phyloP scores from a whole-genome alignment of 1,140 invertebrate species.

The Macrostomum lignano region DNA sequence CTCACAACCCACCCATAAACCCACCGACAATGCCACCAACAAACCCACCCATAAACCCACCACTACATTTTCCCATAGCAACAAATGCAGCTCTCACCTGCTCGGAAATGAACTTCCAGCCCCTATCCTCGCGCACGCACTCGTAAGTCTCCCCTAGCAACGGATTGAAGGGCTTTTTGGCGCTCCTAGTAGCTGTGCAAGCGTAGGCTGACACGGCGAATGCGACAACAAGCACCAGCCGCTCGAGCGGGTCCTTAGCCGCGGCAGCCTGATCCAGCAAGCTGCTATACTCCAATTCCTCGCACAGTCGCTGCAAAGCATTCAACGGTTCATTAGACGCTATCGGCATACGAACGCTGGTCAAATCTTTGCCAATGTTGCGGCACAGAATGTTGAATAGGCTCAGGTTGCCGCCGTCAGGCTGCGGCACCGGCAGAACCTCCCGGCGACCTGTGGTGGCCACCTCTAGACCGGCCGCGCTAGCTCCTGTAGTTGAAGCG shows the following conservation, averaged over 20 bases:
- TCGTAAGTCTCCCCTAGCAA: slow-evolving; percentile 29
- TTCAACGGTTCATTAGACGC: slow-evolving; percentile 26
- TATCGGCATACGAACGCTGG: slow-evolving; percentile 26
- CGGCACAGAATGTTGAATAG: slow-evolving; percentile 45
- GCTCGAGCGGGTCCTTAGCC: slow-evolving; percentile 18
- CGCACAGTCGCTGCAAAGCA: slow-evolving; percentile 22
- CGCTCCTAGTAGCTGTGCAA: slow-evolving; percentile 19
- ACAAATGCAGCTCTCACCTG: no score
- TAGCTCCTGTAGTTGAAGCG: no score
- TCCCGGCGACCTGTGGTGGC: slow-evolving; percentile 43
- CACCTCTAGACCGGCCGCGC: no score
- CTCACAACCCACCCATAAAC: no score
- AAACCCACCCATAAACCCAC: no score
- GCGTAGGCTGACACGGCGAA: slow-evolving; percentile 25
- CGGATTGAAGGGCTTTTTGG: slow-evolving; percentile 25
- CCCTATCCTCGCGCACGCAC: slow-evolving; percentile 42
- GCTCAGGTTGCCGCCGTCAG: slow-evolving; percentile 41
- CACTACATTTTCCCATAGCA: no score
- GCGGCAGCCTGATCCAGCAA: slow-evolving; percentile 20
- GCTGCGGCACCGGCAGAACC: slow-evolving; percentile 39
- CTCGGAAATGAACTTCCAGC: slow-evolving; percentile 43
- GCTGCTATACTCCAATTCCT: slow-evolving; percentile 26
- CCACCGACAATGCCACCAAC: no score
- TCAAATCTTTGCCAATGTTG: slow-evolving; percentile 44
- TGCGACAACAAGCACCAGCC: slow-evolving; percentile 32